phyloP scores from a whole-genome alignment of 2,113 vertebrate genomes.

The Psophia crepitans region DNA sequence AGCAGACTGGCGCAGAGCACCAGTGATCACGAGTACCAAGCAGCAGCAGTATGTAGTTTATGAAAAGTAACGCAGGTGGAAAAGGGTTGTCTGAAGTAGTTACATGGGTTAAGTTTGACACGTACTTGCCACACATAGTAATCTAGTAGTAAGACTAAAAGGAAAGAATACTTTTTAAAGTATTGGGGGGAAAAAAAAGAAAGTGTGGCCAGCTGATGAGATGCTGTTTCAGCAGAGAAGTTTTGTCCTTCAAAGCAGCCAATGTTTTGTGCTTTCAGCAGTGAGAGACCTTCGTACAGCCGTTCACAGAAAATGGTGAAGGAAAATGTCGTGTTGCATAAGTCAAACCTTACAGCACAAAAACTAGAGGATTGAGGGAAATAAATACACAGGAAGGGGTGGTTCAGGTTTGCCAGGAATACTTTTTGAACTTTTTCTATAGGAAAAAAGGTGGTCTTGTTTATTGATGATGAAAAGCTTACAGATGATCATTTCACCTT shows the following conservation, averaged over 20 bases:
- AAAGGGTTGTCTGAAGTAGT: not conserved
- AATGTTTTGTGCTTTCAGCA: not conserved
- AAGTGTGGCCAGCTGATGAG: not conserved
- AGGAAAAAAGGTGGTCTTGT: not conserved
- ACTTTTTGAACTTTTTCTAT: not conserved
- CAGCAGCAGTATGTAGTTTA: not conserved
- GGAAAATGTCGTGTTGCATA: not conserved
- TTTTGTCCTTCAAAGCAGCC: not conserved
- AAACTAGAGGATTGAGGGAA: not conserved
- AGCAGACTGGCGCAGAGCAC: fast-evolving
- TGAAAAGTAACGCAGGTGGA: not conserved
- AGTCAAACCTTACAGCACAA: not conserved
- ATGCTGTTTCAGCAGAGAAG: not conserved
- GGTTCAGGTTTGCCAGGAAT: not conserved
- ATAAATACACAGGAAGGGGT: not conserved
- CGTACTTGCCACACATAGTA: not conserved
- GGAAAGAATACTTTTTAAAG: not conserved
- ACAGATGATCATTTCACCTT: not conserved
- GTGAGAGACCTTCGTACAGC: not conserved
- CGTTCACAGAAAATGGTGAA: not conserved
- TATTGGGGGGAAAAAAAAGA: not conserved
- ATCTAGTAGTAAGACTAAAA: not conserved
- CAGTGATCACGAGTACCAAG: not conserved
- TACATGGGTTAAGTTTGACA: not conserved
- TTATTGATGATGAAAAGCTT: not conserved